Evolutionary conservation across 2,113 vertebrate species (phyloP).

Genomic region (Callaeas wilsoni): DNA sequence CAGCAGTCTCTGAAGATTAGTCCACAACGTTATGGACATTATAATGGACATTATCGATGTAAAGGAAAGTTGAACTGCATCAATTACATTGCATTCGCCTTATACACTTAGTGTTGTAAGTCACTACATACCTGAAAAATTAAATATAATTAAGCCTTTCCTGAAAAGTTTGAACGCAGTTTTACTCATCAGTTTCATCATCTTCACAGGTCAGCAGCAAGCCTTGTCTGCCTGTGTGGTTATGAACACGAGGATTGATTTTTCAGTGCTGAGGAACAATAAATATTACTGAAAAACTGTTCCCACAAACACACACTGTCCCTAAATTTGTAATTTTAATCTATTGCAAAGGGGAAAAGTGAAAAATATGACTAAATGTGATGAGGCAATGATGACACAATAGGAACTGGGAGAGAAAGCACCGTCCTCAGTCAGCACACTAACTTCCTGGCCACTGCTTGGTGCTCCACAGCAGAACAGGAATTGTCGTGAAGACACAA

Average conservation of each 20-base stretch:
- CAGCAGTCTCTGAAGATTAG: neutral
- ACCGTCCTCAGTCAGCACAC: neutral
- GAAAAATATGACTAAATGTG: neutral
- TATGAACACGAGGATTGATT: accelerated
- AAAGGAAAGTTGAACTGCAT: neutral
- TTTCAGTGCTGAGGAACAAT: neutral
- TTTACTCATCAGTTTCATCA: neutral
- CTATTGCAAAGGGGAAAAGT: neutral
- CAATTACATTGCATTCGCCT: neutral
- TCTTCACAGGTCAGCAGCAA: neutral
- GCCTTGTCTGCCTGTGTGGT: neutral
- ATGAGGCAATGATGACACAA: neutral
- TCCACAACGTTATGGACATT: neutral
- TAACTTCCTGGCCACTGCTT: neutral
- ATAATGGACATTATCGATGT: neutral
- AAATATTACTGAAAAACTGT: neutral
- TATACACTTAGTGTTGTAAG: neutral
- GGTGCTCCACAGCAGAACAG: neutral
- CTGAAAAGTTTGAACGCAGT: neutral
- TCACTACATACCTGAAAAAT: neutral
- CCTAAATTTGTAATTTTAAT: neutral
- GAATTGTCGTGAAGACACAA: neutral
- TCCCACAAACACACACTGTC: neutral
- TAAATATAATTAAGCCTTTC: neutral
- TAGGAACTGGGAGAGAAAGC: neutral